A percentile compares a stretch with the other conserved stretches of the same genome.
These are phyloP conservation scores for Pomacea maculata DNA, from an alignment of 1,140 invertebrate species.

Conservation along the genomic window DNA sequence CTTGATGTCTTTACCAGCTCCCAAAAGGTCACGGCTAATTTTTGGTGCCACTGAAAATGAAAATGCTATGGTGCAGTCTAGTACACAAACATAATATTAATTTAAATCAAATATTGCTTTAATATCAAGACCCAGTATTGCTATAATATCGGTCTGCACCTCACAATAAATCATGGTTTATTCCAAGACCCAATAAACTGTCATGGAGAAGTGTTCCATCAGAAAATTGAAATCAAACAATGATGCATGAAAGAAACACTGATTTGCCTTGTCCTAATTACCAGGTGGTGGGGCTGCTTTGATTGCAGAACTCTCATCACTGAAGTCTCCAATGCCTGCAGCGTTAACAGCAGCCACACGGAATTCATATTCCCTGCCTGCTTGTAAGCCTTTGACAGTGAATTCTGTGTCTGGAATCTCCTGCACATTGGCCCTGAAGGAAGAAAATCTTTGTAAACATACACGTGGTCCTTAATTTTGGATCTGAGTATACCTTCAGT, in stretches of 20 bases:
- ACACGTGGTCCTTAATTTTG: not conserved
- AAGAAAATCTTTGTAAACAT: conserved; percentile 21
- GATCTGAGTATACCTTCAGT: too few relatives aligned
- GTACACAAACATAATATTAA: too few relatives aligned
- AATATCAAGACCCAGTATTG: too few relatives aligned
- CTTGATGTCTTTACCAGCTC: conserved; percentile 85
- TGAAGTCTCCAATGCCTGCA: conserved; percentile 92
- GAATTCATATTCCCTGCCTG: conserved; percentile 98
- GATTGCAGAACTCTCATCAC: conserved; percentile 89
- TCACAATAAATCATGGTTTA: too few relatives aligned
- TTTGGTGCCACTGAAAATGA: conserved; percentile 68
- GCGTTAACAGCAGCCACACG: conserved; percentile 95
- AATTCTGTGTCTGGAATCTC: conserved; percentile 70
- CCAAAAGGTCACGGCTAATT: conserved; percentile 91
- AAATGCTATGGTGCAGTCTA: not conserved
- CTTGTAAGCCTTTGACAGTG: conserved; percentile 86
- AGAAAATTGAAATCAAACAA: too few relatives aligned
- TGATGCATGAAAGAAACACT: too few relatives aligned
- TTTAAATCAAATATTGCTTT: too few relatives aligned
- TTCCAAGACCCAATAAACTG: not conserved
- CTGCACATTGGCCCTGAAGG: conserved; percentile 47
- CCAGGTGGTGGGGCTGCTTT: conserved; percentile 85
- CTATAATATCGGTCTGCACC: too few relatives aligned
- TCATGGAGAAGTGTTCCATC: conserved; percentile 3
- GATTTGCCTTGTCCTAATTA: conserved; percentile 38